Conservation (phyloP, 2,113 vertebrate species). For the Sapayoa aenigma region DNA sequence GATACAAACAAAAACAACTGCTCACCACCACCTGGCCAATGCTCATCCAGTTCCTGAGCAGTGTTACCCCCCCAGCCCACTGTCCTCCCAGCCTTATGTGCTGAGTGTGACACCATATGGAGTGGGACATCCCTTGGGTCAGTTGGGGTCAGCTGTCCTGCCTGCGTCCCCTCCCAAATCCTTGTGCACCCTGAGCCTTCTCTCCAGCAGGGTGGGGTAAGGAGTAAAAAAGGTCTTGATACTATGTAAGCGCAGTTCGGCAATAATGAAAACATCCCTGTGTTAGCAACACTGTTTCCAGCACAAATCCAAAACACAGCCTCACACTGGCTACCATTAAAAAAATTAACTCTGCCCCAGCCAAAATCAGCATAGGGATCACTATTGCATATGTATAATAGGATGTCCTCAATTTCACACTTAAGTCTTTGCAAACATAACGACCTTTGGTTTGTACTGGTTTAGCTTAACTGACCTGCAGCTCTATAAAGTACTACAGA, state of each 20-base stretch:
- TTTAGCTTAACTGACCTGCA: background rate
- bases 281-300: background rate
- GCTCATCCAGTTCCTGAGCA: background rate
- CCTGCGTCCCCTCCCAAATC: background rate
- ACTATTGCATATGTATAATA: background rate
- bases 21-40: background rate
- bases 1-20: background rate
- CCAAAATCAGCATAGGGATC: background rate
- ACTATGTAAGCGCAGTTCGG: accelerated
- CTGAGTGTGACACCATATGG: background rate
- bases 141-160: background rate
- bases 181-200: background rate
- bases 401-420: background rate
- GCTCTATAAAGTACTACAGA: background rate
- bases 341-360: background rate
- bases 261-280: background rate
- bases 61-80: background rate
- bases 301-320: background rate
- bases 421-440: background rate
- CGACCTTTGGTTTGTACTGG: background rate
- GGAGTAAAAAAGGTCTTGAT: background rate
- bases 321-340: background rate
- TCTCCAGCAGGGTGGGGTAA: background rate
- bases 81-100: background rate
- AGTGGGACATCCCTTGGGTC: background rate